Conservation (phyloP, 2,113 vertebrate genomes). For the Petroica traversi region DNA sequence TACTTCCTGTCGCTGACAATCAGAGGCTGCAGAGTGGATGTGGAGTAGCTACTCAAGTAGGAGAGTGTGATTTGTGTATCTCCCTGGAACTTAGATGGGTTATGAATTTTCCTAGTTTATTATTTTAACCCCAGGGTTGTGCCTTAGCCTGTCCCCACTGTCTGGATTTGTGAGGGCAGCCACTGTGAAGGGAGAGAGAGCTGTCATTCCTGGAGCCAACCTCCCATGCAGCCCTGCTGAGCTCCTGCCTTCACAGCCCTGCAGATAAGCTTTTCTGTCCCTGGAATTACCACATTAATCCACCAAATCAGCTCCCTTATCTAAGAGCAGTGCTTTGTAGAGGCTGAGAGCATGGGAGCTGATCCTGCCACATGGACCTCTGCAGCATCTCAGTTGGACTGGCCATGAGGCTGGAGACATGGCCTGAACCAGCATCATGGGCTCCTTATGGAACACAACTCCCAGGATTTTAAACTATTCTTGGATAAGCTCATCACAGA, state of each 20-base stretch:
- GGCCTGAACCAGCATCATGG: neutral
- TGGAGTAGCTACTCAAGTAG: neutral
- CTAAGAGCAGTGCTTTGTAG: neutral
- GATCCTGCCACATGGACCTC: neutral
- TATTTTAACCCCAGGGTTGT: neutral
- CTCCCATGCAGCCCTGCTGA: conserved; percentile 34
- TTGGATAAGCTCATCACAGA: neutral
- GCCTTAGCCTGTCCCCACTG: neutral
- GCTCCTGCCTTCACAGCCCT: conserved; percentile 14
- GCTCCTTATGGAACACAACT: fast-evolving
- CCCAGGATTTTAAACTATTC: neutral
- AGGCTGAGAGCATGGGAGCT: neutral
- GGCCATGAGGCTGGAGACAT: neutral
- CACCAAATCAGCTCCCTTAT: conserved; percentile 50
- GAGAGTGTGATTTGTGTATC: neutral
- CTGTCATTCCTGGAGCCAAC: conserved; percentile 52
- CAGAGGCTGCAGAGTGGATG: neutral
- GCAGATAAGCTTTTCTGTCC: conserved; percentile 44
- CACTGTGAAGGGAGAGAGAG: conserved; percentile 23
- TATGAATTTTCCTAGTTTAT: neutral
- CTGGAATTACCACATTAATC: conserved; percentile 51
- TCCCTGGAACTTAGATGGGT: neutral
- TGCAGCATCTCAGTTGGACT: neutral
- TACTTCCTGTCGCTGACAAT: neutral
- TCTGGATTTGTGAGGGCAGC: neutral